Percentiles rank a stretch among this genome's conserved stretches.
Conservation (phyloP, 2,113 vertebrate species). For the Platichthys stellatus region DNA sequence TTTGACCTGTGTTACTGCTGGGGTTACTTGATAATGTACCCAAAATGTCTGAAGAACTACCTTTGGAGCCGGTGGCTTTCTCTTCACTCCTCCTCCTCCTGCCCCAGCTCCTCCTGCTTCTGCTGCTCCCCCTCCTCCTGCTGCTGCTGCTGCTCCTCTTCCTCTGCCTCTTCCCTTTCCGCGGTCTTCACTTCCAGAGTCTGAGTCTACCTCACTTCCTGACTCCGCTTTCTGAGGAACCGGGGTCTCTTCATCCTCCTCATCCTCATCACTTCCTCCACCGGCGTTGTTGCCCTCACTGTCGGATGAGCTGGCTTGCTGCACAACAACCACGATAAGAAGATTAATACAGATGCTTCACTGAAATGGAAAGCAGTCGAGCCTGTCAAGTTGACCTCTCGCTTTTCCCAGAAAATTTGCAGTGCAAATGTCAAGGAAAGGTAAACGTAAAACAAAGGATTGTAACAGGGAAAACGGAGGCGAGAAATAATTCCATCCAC, state of each 20-base stretch:
- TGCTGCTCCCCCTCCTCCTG: no score
- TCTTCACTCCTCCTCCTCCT: slow-evolving; percentile 60
- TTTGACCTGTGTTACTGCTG: neutral
- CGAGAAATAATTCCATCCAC: neutral
- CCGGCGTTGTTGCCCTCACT: slow-evolving; percentile 88
- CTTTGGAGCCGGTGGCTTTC: slow-evolving; percentile 79
- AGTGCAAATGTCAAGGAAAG: neutral
- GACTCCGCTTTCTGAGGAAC: slow-evolving; percentile 81
- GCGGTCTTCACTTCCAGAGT: slow-evolving; percentile 87
- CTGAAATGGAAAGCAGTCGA: neutral
- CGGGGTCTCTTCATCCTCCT: slow-evolving; percentile 76
- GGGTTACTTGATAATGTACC: neutral
- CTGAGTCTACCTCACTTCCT: slow-evolving; percentile 87
- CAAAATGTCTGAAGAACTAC: slow-evolving; percentile 46
- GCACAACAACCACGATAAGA: slow-evolving; percentile 6
- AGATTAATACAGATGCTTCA: neutral
- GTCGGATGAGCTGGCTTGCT: slow-evolving; percentile 93
- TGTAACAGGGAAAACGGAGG: no score
- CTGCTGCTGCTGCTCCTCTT: neutral
- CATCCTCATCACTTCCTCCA: slow-evolving; percentile 78
- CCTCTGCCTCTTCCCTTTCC: slow-evolving; percentile 70
- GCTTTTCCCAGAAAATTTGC: neutral
- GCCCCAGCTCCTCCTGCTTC: slow-evolving; percentile 36
- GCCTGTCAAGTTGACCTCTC: neutral
- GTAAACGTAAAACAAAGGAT: neutral